Evolutionary conservation across 2,888 invertebrate genomes (phyloP).

Genomic region (Acutogordius australiensis): DNA sequence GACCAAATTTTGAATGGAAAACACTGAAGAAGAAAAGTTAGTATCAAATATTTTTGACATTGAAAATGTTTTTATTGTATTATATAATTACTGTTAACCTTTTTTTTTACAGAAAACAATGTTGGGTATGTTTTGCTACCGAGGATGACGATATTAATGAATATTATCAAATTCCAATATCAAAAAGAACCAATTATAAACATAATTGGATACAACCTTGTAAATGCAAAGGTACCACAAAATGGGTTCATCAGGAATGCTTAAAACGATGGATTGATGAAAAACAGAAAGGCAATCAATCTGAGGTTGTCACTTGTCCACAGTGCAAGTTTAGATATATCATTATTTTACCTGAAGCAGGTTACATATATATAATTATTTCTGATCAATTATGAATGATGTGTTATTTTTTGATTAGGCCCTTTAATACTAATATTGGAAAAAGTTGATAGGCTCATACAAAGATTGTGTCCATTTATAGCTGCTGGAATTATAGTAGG

Average conservation of each 20-base stretch:
- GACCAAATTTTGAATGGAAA: no score
- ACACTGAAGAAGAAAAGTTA: no score
- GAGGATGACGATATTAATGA: conserved; percentile 5
- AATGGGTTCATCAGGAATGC: conserved; percentile 18
- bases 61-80: no score
- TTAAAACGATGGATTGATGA: conserved; percentile 15
- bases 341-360: neutral
- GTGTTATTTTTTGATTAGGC: conserved; percentile 23
- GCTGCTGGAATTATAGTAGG: conserved; percentile 75
- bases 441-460: conserved; percentile 53
- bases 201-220: conserved; percentile 13
- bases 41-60: no score
- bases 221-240: conserved; percentile 14
- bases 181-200: neutral
- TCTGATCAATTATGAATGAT: no score
- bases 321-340: neutral
- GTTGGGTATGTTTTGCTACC: conserved; percentile 7
- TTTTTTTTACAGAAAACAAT: conserved; percentile 8
- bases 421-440: conserved; percentile 53
- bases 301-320: conserved; percentile 4
- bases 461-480: conserved; percentile 64
- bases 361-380: no score
- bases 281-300: conserved; percentile 13
- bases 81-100: no score
- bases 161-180: neutral